Percentiles rank a stretch among this genome's conserved stretches.
phyloP scores from a whole-genome alignment of 1,140 invertebrate genomes.

The Orchesella cincta region DNA sequence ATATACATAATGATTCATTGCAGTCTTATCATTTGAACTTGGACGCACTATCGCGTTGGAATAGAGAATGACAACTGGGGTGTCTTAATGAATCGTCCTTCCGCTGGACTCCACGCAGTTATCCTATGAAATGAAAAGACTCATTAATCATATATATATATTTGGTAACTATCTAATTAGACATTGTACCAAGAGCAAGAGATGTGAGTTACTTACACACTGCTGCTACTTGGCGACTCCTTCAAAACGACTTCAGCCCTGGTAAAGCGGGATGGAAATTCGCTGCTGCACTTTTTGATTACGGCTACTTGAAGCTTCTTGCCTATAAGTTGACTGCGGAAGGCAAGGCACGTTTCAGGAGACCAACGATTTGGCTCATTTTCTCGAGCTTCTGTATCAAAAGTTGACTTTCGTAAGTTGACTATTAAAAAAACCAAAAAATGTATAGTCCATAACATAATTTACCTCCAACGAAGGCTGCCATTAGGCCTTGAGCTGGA shows the following conservation, averaged over 20 bases:
- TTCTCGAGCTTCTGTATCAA: constrained; percentile 15
- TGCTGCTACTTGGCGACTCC: constrained; percentile 11
- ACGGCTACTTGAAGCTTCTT: constrained; percentile 52
- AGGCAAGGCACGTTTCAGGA: constrained; percentile 50
- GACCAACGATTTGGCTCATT: constrained; percentile 44
- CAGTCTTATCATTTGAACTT: constrained; percentile 19
- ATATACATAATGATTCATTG: neutral
- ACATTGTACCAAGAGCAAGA: neutral
- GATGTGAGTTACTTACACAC: neutral
- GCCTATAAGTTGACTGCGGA: constrained; percentile 50
- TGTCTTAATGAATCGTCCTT: neutral
- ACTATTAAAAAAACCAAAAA: no score
- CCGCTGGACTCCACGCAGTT: neutral
- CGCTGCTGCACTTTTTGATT: constrained; percentile 41
- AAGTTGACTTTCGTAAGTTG: no score
- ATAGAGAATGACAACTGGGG: neutral
- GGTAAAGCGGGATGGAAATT: constrained; percentile 2
- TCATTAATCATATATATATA: neutral
- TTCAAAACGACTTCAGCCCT: constrained; percentile 3
- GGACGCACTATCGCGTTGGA: constrained; percentile 1
- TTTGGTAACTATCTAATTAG: neutral
- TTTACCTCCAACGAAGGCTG: constrained; percentile 5
- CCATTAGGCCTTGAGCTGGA: constrained; percentile 16
- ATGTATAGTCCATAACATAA: neutral
- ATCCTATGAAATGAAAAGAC: neutral